phyloP scores from a whole-genome alignment of 2,797 vertebrate genomes.

The Molossus molossus region DNA sequence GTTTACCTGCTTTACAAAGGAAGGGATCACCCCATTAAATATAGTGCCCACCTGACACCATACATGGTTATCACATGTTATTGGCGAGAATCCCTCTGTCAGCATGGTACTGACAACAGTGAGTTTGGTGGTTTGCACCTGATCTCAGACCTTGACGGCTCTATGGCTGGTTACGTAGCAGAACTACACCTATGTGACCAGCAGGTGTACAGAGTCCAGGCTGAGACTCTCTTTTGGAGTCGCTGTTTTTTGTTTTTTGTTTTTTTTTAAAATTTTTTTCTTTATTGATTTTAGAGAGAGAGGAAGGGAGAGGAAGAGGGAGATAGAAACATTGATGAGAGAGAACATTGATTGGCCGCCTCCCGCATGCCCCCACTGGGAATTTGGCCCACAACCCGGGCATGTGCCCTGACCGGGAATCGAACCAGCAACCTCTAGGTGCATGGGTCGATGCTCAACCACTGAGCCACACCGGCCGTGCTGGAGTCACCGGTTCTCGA shows the following conservation, averaged over 20 bases:
- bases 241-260: too few relatives aligned
- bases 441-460: too few relatives aligned
- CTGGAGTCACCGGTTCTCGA: not conserved
- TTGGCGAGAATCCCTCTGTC: not conserved
- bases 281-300: too few relatives aligned
- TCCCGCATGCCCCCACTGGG: too few relatives aligned
- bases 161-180: not conserved
- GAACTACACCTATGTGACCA: not conserved
- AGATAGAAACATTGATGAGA: too few relatives aligned
- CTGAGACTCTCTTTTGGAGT: not conserved
- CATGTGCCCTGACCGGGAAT: too few relatives aligned
- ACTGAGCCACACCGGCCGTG: too few relatives aligned
- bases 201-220: not conserved
- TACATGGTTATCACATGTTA: not conserved
- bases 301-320: too few relatives aligned
- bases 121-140: not conserved
- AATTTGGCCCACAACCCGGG: too few relatives aligned
- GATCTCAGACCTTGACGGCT: not conserved
- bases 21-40: not conserved
- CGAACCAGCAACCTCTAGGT: too few relatives aligned
- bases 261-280: too few relatives aligned
- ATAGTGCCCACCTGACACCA: not conserved
- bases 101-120: not conserved
- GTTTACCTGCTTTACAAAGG: not conserved
- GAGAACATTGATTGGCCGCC: too few relatives aligned